Conservation (phyloP, 2,888 invertebrate genomes). For the Limulus polyphemus region DNA sequence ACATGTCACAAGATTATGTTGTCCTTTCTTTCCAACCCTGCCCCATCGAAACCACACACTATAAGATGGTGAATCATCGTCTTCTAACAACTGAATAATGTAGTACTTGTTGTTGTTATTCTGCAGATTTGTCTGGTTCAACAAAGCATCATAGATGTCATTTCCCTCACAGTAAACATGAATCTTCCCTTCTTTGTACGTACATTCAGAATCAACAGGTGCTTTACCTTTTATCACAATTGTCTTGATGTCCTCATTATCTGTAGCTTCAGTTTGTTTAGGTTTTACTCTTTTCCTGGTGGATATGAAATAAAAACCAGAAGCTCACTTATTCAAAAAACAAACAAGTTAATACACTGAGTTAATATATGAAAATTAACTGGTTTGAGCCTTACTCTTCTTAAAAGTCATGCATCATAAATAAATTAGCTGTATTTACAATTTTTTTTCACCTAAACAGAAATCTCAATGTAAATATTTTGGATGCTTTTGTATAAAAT, state of each 20-base stretch:
- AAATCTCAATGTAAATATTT: no score
- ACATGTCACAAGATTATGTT: slow-evolving; percentile 36
- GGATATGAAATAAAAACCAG: no score
- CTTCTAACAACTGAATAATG: slow-evolving; percentile 41
- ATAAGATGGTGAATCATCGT: slow-evolving; percentile 34
- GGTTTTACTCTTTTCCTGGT: no score
- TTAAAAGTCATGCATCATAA: no score
- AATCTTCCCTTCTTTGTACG: slow-evolving; percentile 1
- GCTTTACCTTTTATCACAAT: neutral
- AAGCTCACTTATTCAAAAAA: no score
- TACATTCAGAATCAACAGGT: slow-evolving; percentile 17
- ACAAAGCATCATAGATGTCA: slow-evolving; percentile 40
- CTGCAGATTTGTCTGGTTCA: slow-evolving; percentile 42
- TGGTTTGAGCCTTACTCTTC: no score
- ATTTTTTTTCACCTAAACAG: no score
- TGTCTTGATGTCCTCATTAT: neutral
- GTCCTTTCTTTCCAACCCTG: slow-evolving; percentile 43
- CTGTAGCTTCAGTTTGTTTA: neutral
- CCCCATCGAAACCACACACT: slow-evolving; percentile 45
- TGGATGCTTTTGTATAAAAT: no score
- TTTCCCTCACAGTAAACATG: slow-evolving; percentile 29
- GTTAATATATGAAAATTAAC: no score
- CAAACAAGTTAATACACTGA: no score
- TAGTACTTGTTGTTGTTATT: slow-evolving; percentile 46
- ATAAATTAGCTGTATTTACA: no score